phyloP scores from a whole-genome alignment of 2,113 vertebrate genomes.

The Pterophyllum scalare region DNA sequence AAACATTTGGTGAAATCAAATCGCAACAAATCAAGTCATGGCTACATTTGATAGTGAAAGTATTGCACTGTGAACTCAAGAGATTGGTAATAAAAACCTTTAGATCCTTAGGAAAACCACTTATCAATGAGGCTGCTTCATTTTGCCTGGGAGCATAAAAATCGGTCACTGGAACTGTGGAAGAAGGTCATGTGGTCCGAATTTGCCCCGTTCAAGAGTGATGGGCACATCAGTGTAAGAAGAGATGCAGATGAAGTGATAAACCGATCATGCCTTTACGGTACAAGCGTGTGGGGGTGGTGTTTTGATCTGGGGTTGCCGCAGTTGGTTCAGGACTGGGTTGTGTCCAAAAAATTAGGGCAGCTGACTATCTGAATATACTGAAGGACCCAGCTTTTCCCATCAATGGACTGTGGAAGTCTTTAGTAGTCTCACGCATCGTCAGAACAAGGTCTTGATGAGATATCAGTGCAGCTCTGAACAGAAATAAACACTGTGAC shows the following conservation, averaged over 20 bases:
- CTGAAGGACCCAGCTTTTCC: neutral
- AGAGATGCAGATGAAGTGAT: neutral
- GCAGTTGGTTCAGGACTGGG: neutral
- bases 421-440: no score
- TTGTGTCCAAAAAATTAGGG: neutral
- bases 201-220: neutral
- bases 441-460: no score
- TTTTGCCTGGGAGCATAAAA: neutral
- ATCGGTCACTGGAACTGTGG: neutral
- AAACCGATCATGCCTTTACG: neutral
- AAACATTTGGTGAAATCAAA: no score
- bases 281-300: neutral
- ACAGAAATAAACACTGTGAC: neutral
- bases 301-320: neutral
- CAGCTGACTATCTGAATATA: neutral
- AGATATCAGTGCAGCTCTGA: neutral
- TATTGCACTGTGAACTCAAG: no score
- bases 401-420: no score
- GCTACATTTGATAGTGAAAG: no score
- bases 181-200: neutral
- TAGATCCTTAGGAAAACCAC: neutral
- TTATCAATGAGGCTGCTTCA: neutral
- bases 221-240: neutral
- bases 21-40: no score
- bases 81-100: no score